Conservation (phyloP, 2,797 vertebrate species). For the Enteromius radiatus region DNA sequence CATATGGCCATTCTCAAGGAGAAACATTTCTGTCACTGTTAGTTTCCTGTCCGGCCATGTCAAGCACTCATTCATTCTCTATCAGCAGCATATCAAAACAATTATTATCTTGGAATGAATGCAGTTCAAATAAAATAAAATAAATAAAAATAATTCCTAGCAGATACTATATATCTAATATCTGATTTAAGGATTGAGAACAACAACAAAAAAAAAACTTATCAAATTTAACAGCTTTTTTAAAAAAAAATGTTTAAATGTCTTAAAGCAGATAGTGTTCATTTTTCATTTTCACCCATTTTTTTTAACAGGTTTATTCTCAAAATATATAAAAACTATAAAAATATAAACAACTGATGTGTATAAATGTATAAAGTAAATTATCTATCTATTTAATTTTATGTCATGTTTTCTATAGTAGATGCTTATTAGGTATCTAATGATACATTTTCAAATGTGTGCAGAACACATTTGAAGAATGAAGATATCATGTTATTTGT, state of each 20-base stretch:
- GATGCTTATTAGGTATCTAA: background rate
- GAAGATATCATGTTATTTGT: too few relatives aligned
- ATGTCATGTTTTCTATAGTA: background rate
- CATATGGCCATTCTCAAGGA: slow-evolving; percentile 85
- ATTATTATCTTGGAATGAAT: slow-evolving; percentile 98
- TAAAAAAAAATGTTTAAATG: too few relatives aligned
- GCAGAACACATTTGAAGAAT: background rate
- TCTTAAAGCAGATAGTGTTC: background rate
- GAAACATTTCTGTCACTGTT: slow-evolving; percentile 81
- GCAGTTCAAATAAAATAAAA: slow-evolving; percentile 95
- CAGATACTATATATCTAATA: slow-evolving; percentile 87
- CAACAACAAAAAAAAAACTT: background rate
- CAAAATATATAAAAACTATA: background rate
- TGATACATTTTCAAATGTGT: background rate
- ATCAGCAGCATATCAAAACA: slow-evolving; percentile 94
- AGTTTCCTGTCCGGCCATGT: slow-evolving; percentile 84
- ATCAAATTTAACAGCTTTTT: background rate
- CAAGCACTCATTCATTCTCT: slow-evolving; percentile 88
- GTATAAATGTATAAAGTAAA: background rate
- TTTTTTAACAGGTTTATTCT: background rate
- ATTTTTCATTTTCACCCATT: background rate
- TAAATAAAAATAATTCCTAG: slow-evolving; percentile 97
- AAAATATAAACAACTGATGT: background rate
- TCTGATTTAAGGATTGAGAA: too few relatives aligned
- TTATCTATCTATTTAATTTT: background rate